These are phyloP conservation scores for Spondyliosoma cantharus DNA, from an alignment of 2,797 vertebrate species.

Conservation along the genomic window DNA sequence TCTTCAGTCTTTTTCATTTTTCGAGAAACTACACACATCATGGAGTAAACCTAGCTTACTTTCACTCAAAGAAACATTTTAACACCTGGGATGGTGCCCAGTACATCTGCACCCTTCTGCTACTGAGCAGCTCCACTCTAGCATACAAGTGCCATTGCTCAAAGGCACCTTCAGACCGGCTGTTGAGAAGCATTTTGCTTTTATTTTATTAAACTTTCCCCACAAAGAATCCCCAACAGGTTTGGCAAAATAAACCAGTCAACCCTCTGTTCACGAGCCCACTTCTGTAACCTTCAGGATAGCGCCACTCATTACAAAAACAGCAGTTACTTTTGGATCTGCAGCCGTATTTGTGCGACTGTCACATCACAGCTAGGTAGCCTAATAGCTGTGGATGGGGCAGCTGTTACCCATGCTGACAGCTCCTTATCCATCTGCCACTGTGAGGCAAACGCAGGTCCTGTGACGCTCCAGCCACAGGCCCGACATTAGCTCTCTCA, in stretches of 20 bases:
- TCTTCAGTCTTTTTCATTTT: not conserved
- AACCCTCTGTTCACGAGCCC: conserved; percentile 5
- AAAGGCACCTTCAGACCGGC: conserved; percentile 38
- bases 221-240: conserved; percentile 20
- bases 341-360: conserved; percentile 24
- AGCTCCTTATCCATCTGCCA: conserved; percentile 81
- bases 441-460: conserved; percentile 65
- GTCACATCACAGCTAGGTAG: conserved; percentile 66
- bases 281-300: conserved; percentile 28
- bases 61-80: not conserved
- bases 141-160: conserved; percentile 10
- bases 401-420: conserved; percentile 77
- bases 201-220: conserved; percentile 22
- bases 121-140: conserved; percentile 21
- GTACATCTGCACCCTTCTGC: conserved; percentile 20
- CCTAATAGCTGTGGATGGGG: conserved; percentile 63
- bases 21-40: not conserved
- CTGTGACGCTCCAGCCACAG: conserved; percentile 72
- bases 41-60: not conserved
- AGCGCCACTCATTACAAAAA: conserved; percentile 1
- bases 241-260: conserved; percentile 15
- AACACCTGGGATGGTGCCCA: conserved; percentile 1
- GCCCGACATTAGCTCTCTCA: conserved; percentile 75
- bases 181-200: conserved; percentile 17
- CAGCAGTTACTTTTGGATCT: conserved; percentile 45